Evolutionary conservation across 2,113 vertebrate genomes (phyloP).

Genomic region (Corvus cornix): DNA sequence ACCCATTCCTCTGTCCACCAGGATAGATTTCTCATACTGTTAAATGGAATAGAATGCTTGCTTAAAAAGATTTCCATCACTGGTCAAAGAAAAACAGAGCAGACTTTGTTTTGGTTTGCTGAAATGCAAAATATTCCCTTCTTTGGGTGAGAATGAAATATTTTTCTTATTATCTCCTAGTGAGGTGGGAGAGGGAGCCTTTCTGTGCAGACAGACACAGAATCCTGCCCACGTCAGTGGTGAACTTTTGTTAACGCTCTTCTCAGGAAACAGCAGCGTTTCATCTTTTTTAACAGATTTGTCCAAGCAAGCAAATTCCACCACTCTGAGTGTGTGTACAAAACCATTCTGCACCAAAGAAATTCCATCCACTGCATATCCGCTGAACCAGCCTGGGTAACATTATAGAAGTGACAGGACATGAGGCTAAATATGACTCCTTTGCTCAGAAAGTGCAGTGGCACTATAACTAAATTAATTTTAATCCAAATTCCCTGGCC

Average conservation of each 20-base stretch:
- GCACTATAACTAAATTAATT: background rate
- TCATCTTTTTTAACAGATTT: conserved; percentile 19
- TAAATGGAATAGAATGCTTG: background rate
- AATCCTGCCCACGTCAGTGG: background rate
- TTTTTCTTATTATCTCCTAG: conserved; percentile 11
- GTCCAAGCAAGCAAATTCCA: conserved; percentile 45
- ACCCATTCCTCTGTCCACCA: background rate
- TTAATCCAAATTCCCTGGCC: background rate
- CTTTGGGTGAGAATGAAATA: conserved; percentile 16
- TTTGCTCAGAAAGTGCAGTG: background rate
- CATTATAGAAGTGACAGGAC: background rate
- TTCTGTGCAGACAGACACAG: background rate
- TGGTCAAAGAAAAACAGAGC: background rate
- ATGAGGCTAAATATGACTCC: background rate
- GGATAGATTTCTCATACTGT: background rate
- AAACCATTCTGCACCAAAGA: background rate
- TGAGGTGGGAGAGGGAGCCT: background rate
- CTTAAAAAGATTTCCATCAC: conserved; percentile 1
- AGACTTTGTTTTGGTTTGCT: conserved; percentile 8
- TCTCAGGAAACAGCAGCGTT: background rate
- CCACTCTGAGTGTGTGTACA: background rate
- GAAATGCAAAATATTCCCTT: conserved; percentile 44
- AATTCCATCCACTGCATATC: background rate
- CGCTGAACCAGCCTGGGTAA: background rate
- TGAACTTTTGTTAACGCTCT: background rate